phyloP scores from a whole-genome alignment of 2,113 vertebrate genomes.

The Cariama cristata region DNA sequence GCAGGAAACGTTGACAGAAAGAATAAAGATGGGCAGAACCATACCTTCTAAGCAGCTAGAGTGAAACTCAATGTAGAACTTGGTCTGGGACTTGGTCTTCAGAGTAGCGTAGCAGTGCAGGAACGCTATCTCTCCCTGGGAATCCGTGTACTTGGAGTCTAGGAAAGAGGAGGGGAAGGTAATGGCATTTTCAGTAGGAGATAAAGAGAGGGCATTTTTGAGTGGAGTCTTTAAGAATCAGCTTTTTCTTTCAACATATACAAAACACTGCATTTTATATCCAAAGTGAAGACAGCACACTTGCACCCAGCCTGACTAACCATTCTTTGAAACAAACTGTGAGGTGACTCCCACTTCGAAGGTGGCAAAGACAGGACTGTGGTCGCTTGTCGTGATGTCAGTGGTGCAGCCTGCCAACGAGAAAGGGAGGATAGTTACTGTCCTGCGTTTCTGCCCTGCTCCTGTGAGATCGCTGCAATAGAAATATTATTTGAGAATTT shows the following conservation, averaged over 20 bases:
- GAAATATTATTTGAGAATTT: not conserved
- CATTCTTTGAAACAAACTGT: conserved; percentile 96
- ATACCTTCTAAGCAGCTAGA: conserved; percentile 96
- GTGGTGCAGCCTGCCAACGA: conserved; percentile 88
- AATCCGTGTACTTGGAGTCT: conserved; percentile 85
- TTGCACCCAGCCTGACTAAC: conserved; percentile 68
- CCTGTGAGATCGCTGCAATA: not conserved
- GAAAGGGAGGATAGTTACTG: conserved; percentile 1
- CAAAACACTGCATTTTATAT: not conserved
- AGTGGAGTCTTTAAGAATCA: not conserved
- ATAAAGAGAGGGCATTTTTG: not conserved
- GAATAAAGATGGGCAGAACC: not conserved
- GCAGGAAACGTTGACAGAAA: not conserved
- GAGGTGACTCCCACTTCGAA: conserved; percentile 98
- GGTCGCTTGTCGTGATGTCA: conserved; percentile 96
- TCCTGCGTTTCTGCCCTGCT: not conserved
- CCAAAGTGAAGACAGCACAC: not conserved
- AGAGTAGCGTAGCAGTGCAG: conserved; percentile 88
- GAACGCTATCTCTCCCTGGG: conserved; percentile 90
- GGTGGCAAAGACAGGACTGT: conserved; percentile 95
- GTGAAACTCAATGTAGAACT: conserved; percentile 96
- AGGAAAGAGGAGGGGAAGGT: not conserved
- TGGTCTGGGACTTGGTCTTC: conserved; percentile 95
- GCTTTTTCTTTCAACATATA: not conserved
- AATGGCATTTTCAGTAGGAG: not conserved